phyloP scores from a whole-genome alignment of 2,797 vertebrate genomes.

The Aotus griseimembra region DNA sequence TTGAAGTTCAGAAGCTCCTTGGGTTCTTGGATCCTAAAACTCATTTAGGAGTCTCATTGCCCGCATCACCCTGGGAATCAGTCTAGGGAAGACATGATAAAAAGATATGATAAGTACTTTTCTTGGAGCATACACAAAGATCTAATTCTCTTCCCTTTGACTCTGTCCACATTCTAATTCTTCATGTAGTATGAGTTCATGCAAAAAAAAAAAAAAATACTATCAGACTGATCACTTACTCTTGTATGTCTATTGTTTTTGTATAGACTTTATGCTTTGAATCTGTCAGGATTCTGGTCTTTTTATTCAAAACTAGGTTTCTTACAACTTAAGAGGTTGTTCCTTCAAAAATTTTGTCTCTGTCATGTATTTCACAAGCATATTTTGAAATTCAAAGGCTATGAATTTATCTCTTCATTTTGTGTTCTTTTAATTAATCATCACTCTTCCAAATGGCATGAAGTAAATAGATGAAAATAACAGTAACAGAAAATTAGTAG shows the following conservation, averaged over 20 bases:
- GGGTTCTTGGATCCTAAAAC: background rate
- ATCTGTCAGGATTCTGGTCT: background rate
- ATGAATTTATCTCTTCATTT: background rate
- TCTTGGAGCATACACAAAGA: background rate
- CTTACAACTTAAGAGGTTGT: background rate
- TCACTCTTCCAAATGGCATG: background rate
- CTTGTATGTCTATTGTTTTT: background rate
- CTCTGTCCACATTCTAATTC: background rate
- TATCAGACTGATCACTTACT: background rate
- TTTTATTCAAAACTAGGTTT: slow-evolving; percentile 30
- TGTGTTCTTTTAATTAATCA: background rate
- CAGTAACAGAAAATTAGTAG: background rate
- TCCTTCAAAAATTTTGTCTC: slow-evolving; percentile 17
- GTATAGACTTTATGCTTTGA: background rate
- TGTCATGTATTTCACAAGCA: background rate
- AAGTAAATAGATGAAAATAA: background rate
- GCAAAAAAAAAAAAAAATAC: background rate
- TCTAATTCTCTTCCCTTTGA: background rate
- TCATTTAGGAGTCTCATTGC: background rate
- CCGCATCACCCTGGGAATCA: background rate
- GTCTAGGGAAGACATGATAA: background rate
- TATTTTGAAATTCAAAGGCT: slow-evolving; percentile 22
- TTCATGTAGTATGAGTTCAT: background rate
- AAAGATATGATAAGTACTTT: background rate
- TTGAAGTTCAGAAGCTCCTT: background rate